Evolutionary conservation across 2,888 invertebrate species (phyloP).

Genomic region (Limnephilus marmoratus): DNA sequence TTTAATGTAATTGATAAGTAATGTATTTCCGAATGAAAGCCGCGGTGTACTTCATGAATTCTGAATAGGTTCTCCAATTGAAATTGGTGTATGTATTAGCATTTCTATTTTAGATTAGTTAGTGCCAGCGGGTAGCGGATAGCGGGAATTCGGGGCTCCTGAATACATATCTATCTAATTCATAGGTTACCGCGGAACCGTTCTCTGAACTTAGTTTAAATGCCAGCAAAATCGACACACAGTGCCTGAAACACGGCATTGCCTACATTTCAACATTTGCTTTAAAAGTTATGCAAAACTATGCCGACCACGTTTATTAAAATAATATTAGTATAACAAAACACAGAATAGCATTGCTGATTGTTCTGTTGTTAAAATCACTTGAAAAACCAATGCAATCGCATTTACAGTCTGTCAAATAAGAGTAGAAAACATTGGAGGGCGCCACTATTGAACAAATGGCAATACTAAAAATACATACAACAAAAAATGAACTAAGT

Average conservation of each 20-base stretch:
- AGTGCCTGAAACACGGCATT: background rate
- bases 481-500: too few species aligned
- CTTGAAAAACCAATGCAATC: background rate
- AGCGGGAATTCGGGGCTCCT: background rate
- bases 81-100: background rate
- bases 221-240: background rate
- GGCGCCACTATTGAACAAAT: too few species aligned
- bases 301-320: too few species aligned
- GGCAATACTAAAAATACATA: too few species aligned
- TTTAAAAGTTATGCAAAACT: too few species aligned
- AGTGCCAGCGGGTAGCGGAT: background rate
- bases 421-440: too few species aligned
- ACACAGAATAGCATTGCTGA: background rate
- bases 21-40: background rate
- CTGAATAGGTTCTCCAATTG: background rate
- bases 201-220: background rate
- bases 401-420: too few species aligned
- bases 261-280: background rate
- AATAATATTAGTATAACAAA: background rate
- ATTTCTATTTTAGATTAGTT: background rate
- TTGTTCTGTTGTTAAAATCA: background rate
- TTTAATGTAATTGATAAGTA: background rate
- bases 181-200: background rate
- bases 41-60: background rate
- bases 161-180: background rate